A percentile compares a stretch with the other conserved stretches of the same genome.
Evolutionary conservation across 2,888 invertebrate genomes (phyloP).

Genomic region (Cantharis rufa): DNA sequence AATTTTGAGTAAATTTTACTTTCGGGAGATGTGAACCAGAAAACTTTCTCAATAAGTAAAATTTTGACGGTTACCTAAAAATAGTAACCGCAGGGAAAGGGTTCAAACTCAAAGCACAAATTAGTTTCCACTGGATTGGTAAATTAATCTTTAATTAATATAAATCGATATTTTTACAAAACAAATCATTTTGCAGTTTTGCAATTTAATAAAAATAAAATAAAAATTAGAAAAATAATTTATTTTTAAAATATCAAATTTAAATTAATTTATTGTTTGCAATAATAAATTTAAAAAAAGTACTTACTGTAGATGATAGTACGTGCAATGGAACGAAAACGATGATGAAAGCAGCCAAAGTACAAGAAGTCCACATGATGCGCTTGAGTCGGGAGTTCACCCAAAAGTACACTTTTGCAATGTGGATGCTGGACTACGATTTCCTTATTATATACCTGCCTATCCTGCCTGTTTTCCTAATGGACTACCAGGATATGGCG

Average conservation of each 20-base stretch:
- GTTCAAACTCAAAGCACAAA: conserved; percentile 2
- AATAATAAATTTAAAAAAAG: not conserved
- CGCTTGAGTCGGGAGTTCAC: not conserved
- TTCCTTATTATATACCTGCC: conserved; percentile 22
- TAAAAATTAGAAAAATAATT: not conserved
- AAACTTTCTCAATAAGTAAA: not conserved
- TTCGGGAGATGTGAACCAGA: not conserved
- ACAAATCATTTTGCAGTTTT: not conserved
- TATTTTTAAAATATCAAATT: not conserved
- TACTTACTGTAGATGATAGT: not conserved
- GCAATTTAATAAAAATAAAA: not conserved
- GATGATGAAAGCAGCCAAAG: not conserved
- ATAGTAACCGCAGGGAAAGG: not conserved
- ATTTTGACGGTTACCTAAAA: not conserved
- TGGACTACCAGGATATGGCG: conserved; percentile 17
- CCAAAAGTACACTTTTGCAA: not conserved
- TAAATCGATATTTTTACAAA: not conserved
- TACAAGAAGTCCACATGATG: not conserved
- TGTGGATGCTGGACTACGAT: conserved; percentile 15
- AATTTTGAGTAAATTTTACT: not conserved
- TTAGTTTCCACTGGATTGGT: not conserved
- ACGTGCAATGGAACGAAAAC: not conserved
- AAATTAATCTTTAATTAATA: not conserved
- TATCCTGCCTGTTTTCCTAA: conserved; percentile 20
- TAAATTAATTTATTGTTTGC: not conserved